Base-by-base conservation (phyloP, 2,888 invertebrate genomes). In the Nomada flava region DNA sequence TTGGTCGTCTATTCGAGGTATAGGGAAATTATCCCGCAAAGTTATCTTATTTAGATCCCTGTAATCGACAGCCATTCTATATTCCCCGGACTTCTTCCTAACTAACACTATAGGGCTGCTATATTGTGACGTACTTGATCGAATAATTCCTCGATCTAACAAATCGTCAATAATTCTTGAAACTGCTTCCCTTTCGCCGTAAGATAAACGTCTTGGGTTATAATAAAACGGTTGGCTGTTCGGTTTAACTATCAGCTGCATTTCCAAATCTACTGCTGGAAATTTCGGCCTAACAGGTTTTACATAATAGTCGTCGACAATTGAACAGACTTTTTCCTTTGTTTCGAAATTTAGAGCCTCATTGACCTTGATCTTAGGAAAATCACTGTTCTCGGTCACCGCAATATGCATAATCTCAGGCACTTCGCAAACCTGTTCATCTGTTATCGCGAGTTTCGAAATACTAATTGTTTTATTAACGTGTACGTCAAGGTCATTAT, bases 81-180 rank as follows among this genome's bases (percentile, higher is more conserved):
- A 13, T 18, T 55, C 20, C 18, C 64, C 64, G 2, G 42, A 53
- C 42, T 82, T 82, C 36, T 82, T 82, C 23, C 55, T 73, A 11
- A 77, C 50, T 18, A 77, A 55, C 23, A 78, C 74, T 5, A 82
- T 78, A 15, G 69, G 73, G 13, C 73, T 73, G 3, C 77, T 59
- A 53, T 78, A 71, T 15, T 47, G 69, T 2, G 82, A 82, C 1
- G 36, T 55, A 59, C 71, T 74, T 15, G 74, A 62, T 50, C 74
- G 72, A 53, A 74, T 74, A 4, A 73, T 70, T 18, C 59, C 50
- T 53, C 77, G 65, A 7, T 74, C 42, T 18, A 78, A 62, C 44
- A 82, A 62, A 53, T 67, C 67, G 11, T 60, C 3, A 60, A 67
- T 60, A 9, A 67, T 60, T 18, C 52, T 13, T 1, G 29, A 7